Base-by-base conservation (phyloP, 2,888 invertebrate genomes). In the Ligdia adustata region DNA sequence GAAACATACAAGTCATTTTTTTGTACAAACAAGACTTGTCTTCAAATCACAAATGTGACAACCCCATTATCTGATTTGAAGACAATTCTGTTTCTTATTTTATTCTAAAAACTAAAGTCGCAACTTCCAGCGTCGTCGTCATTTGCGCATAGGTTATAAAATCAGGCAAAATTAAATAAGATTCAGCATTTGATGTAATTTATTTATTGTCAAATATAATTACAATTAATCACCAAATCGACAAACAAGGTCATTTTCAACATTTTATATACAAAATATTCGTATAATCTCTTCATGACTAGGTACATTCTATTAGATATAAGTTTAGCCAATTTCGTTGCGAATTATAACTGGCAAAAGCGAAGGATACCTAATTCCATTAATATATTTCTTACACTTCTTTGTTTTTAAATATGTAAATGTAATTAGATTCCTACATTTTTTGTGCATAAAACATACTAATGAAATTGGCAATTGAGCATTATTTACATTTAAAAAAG, bases 231-330 rank as follows among this genome's bases (percentile, higher is more conserved):
- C 66, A 74, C 71, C 67, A 74, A 71, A 74, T 80, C 62, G 66
- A 72, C 64, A 22, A 66, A n/a, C n/a, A n/a, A 72, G 64, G 59
- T 63, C 56, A 62, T 72, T 78, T 62, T 73, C 60, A 75, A 75
- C 69, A 70, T 81, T 83, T 85, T 89, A 89, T 89, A 72, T 89
- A 89, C 88, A 89, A 82, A 85, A 84, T 79, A 85, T 72, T 80
- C 67, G 63, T 65, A 60, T 75, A 77, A 79, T 84, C 79, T 82
- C 70, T 75, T 81, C 71, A 73, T 89, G 89, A 88, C 89, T 88
- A 88, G 84, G 69, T 65, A n/a, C n/a, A n/a, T n/a, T n/a, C n/a
- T n/a, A n/a, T n/a, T n/a, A 66, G 51, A 15, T 38, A 55, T 73
- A 81, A 76, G 77, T 75, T 77, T 71, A 72, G 79, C 82, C 83